Conservation (phyloP, 1,140 invertebrate genomes). For the Pseudomyrmex sp. region DNA sequence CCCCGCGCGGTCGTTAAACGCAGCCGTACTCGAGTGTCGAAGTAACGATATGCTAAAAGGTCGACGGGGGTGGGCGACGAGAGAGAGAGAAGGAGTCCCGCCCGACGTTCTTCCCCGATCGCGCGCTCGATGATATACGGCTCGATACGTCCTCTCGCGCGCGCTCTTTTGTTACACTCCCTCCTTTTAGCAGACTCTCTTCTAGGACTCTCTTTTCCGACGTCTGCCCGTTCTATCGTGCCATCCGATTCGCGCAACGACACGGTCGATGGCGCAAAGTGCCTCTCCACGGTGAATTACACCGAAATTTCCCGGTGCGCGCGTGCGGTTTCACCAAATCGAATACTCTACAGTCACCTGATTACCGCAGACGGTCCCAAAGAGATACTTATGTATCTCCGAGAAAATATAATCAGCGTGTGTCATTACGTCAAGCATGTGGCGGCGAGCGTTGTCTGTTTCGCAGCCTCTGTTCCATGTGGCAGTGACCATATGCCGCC, state of each 20-base stretch:
- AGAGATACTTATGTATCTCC: constrained; percentile 53
- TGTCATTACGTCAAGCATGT: constrained; percentile 47
- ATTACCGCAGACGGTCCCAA: constrained; percentile 20
- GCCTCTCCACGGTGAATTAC: constrained; percentile 79
- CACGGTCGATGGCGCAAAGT: constrained; percentile 71
- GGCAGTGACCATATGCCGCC: constrained; percentile 16
- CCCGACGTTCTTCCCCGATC: constrained; percentile 54
- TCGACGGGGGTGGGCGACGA: constrained; percentile 21
- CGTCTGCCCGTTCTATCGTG: constrained; percentile 15
- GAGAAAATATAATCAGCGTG: constrained; percentile 63
- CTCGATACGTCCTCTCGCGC: constrained; percentile 65
- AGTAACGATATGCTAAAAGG: constrained; percentile 83
- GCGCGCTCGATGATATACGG: constrained; percentile 72
- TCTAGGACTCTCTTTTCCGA: constrained; percentile 9
- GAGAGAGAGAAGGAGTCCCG: constrained; percentile 50
- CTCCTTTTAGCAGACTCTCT: constrained; percentile 27
- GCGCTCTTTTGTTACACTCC: constrained; percentile 22
- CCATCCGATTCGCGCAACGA: constrained; percentile 59
- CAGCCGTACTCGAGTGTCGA: constrained; percentile 78
- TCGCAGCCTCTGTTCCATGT: constrained; percentile 4
- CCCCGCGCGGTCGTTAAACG: constrained; percentile 79
- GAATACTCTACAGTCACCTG: constrained; percentile 46
- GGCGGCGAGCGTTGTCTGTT: neutral
- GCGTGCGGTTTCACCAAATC: constrained; percentile 46
- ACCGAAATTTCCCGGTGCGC: constrained; percentile 62